A percentile compares a stretch with the other conserved stretches of the same genome.
Conservation (phyloP, 2,888 invertebrate genomes). For the Xanthia togata region DNA sequence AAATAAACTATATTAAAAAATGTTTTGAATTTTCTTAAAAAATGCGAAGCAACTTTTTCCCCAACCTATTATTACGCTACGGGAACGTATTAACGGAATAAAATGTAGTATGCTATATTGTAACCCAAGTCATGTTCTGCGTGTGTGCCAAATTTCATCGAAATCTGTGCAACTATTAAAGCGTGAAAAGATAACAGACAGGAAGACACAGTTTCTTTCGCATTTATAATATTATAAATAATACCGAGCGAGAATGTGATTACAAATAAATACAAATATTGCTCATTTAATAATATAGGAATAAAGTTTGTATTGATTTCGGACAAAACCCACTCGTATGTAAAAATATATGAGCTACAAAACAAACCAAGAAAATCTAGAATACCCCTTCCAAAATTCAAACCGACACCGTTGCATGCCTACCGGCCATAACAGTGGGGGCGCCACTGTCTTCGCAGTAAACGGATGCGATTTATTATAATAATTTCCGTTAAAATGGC, state of each 20-base stretch:
- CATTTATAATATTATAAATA: too few relatives aligned
- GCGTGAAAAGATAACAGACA: background rate
- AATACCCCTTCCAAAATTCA: slow-evolving; percentile 67
- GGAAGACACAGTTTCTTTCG: too few relatives aligned
- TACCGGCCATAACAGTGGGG: slow-evolving; percentile 74
- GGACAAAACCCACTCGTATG: background rate
- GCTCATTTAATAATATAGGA: too few relatives aligned
- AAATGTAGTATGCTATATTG: background rate
- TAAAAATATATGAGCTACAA: background rate
- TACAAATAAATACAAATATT: too few relatives aligned
- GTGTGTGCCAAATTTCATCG: background rate
- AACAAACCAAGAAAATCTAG: slow-evolving; percentile 16
- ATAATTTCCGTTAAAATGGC: slow-evolving; percentile 82
- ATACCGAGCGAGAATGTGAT: too few relatives aligned
- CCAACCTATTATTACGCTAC: too few relatives aligned
- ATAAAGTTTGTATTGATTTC: too few relatives aligned
- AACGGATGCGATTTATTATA: slow-evolving; percentile 84
- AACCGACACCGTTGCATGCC: slow-evolving; percentile 83
- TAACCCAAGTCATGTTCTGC: background rate
- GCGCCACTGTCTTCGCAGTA: slow-evolving; percentile 79
- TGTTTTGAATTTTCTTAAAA: too few relatives aligned
- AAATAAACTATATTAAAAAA: too few relatives aligned
- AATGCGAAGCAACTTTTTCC: too few relatives aligned
- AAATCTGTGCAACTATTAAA: background rate
- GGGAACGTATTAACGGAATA: too few relatives aligned